Base-by-base conservation (phyloP, 2,797 vertebrate species). In the Sebastes trivittatus region DNA sequence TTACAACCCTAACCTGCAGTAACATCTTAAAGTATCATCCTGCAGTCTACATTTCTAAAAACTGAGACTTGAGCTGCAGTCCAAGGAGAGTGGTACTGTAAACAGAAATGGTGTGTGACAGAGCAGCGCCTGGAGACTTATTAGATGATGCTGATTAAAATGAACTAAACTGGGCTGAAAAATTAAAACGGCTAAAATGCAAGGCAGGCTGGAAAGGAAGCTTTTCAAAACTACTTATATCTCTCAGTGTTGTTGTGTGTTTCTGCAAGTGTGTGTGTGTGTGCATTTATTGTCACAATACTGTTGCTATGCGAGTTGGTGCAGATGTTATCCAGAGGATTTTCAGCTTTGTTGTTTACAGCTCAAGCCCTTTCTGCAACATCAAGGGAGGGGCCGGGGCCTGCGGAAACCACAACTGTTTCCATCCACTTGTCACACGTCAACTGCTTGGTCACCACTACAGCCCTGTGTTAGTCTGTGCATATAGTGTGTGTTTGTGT, bases 401-500 rank as follows among this genome's bases (percentile, higher is more conserved):
- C 34, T 75, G 64, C 72, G 75, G 29, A 87, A 90, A 85, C 87
- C 87, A 81, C 89, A 88, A 78, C 16, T 66, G 70, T 90, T 91
- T 88, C 80, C 80, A 80, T 84, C 56, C 60, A 80, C 68, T 46
- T 79, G 81, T 84, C 81, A 91, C 68, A 80, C 2, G 75, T 87
- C 76, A 82, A 71, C 55, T 29, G 85, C 74, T 80, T 89, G 87
- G 86, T 89, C 85, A 85, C 72, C 69, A 58, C 74, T 72, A 46
- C 75, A 68, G 58, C 63, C 69, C 16, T 32, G 22, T 64, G 34
- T 56, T 54, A 59, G 64, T 71, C 4, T 7, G 6, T 65, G 49
- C 30, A 34, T 34, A 4, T 56, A 16, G 27, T 49, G 29, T 27
- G 27, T 70, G 58, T 52, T 52, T 23, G 52, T 20, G 13, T 34